A percentile compares a stretch with the other conserved stretches of the same genome.
These are phyloP conservation scores for Teleopsis dalmanni DNA, from an alignment of 1,140 invertebrate species.

Conservation along the genomic window DNA sequence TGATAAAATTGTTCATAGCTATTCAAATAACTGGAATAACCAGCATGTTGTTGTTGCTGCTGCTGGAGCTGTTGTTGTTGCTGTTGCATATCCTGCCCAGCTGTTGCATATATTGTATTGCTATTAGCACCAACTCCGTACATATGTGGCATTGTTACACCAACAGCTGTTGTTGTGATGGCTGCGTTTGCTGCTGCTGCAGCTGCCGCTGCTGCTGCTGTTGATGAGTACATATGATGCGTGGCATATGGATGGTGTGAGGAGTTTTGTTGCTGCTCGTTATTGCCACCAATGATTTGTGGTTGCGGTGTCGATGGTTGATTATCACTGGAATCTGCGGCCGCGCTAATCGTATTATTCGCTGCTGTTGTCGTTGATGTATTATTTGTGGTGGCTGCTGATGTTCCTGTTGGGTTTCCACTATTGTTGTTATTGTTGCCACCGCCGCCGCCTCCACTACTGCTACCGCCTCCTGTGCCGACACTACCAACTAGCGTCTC, in stretches of 20 bases:
- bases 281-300: slow-evolving; percentile 15
- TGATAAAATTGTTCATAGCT: slow-evolving; percentile 43
- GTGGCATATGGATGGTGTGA: slow-evolving; percentile 10
- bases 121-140: background rate
- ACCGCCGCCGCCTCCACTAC: slow-evolving; percentile 9
- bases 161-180: background rate
- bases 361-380: slow-evolving; percentile 14
- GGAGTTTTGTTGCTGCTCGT: slow-evolving; percentile 4
- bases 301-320: slow-evolving; percentile 41
- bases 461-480: slow-evolving; percentile 11
- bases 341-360: slow-evolving; percentile 35
- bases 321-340: slow-evolving; percentile 44
- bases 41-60: slow-evolving; percentile 23
- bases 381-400: background rate
- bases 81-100: slow-evolving; percentile 10
- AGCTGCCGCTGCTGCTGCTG: background rate
- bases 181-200: background rate
- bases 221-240: slow-evolving; percentile 1
- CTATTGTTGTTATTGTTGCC: no score
- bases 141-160: slow-evolving; percentile 1
- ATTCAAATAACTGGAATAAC: slow-evolving; percentile 33
- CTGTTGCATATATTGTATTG: background rate
- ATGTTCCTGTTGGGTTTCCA: background rate
- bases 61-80: slow-evolving; percentile 19
- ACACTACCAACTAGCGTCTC: slow-evolving; percentile 24